Base-by-base conservation (phyloP, 2,113 vertebrate species). In the Strigops habroptila region DNA sequence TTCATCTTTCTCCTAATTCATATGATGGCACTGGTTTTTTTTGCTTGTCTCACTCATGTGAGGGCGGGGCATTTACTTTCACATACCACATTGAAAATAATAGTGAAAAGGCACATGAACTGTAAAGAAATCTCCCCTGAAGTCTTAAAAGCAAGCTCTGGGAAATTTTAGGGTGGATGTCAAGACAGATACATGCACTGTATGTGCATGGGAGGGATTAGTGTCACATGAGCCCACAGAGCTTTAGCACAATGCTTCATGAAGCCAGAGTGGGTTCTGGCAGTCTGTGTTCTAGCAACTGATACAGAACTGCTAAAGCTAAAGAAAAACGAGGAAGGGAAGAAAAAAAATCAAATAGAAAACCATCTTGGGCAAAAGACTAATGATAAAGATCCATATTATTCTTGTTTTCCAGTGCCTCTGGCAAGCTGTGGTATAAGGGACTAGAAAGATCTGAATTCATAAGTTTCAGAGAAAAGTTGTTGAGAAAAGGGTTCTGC, bases 131-230 rank as follows among this genome's bases (percentile, higher is more conserved):
- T 91, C 63, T 88, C 64, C 71, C 62, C 43, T 77, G 55, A 91
- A 79, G 84, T 52, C 78, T 44, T 65, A 63, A 88, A 90, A 59
- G 87, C 75, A 93, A 86, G 49, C 75, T 88, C 82, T 91, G 75
- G 59, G 76, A 96, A 77, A 86, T 92, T 86, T 79, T 78, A 82
- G 83, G 94, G 75, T 75, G 39, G 33, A 70, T 89, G 83, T 89
- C 94, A 95, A 84, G 81, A 84, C 55, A 78, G 55, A 95, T 95
- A 62, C 57, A 17, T 23, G 67, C 15, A 30, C 21, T 82, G 44
- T 27, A 5, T 33, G 27, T 84, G 64, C 15, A 39, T 2, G 39
- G 27, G 2, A 35, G 25, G 63, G 28, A 57, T 49, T 86, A 60
- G 18, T 35, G n/a, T 86, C 94, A 93, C 71, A 30, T 6, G 71